These are phyloP conservation scores for Syngnathoides biaculeatus DNA, from an alignment of 2,113 vertebrate genomes.

Conservation along the genomic window DNA sequence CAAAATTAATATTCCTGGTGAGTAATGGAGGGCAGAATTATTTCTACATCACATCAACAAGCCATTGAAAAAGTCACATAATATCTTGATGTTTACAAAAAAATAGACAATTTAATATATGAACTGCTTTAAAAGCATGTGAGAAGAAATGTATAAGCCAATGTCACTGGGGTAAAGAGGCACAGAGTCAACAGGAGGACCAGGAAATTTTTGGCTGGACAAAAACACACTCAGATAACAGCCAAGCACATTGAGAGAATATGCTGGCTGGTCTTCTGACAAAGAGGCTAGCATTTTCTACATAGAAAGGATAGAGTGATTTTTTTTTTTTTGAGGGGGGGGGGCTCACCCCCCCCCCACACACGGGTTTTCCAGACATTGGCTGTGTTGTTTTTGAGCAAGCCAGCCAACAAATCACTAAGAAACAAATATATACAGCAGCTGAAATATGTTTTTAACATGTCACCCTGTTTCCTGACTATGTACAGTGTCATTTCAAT, in stretches of 20 bases:
- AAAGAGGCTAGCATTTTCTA: slow-evolving; percentile 41
- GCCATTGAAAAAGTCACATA: neutral
- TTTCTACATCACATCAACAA: neutral
- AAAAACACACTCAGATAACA: slow-evolving; percentile 49
- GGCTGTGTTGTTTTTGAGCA: neutral
- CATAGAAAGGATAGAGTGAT: slow-evolving; percentile 18
- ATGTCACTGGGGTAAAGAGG: slow-evolving; percentile 34
- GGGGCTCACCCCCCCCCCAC: neutral
- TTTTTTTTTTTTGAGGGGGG: neutral
- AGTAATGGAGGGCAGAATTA: neutral
- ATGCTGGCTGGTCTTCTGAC: slow-evolving; percentile 60
- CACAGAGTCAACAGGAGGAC: slow-evolving; percentile 50
- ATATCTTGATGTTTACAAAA: neutral
- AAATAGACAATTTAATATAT: neutral
- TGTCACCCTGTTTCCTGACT: too few relatives aligned
- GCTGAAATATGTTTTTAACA: too few relatives aligned
- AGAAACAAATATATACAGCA: neutral
- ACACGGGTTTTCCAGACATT: neutral
- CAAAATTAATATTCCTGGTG: neutral
- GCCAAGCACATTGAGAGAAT: slow-evolving; percentile 47
- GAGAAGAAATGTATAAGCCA: slow-evolving; percentile 28
- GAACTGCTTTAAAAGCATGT: neutral
- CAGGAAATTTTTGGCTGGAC: slow-evolving; percentile 53
- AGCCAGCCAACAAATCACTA: neutral
- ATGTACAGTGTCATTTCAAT: too few relatives aligned